Evolutionary conservation across 1,140 invertebrate genomes (phyloP).

Genomic region (Sitobion miscanthi): DNA sequence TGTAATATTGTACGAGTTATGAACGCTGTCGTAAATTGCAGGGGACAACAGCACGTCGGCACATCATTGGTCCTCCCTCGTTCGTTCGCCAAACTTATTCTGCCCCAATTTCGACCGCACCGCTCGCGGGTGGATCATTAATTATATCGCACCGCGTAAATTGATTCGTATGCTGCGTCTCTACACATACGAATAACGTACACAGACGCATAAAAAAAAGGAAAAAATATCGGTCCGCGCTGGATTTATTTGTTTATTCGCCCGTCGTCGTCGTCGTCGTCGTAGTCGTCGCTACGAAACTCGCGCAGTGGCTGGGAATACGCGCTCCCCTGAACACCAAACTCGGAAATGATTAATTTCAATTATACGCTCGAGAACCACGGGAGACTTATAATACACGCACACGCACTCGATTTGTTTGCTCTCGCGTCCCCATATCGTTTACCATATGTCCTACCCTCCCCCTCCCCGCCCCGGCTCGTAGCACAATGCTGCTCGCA

Average conservation of each 20-base stretch:
- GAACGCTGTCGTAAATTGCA: neutral
- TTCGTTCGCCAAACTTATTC: neutral
- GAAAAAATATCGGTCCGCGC: neutral
- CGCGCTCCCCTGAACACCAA: neutral
- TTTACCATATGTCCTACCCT: neutral
- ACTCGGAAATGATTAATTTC: constrained; percentile 30
- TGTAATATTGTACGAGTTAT: neutral
- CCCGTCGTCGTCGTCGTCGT: neutral
- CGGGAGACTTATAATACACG: neutral
- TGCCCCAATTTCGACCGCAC: neutral
- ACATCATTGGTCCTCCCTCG: neutral
- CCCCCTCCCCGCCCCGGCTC: neutral
- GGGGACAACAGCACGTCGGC: too few species aligned
- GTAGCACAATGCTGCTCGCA: neutral
- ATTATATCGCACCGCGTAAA: neutral
- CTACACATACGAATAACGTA: neutral
- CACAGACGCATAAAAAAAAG: too few species aligned
- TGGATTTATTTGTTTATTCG: neutral
- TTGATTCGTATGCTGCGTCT: neutral
- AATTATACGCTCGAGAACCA: constrained; percentile 19
- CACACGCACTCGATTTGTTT: neutral
- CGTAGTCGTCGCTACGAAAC: neutral
- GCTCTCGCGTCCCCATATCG: constrained; percentile 25
- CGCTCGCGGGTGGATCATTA: neutral
- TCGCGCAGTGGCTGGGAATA: neutral